These are phyloP conservation scores for Coreius guichenoti DNA, from an alignment of 2,797 vertebrate species.

Conservation along the genomic window DNA sequence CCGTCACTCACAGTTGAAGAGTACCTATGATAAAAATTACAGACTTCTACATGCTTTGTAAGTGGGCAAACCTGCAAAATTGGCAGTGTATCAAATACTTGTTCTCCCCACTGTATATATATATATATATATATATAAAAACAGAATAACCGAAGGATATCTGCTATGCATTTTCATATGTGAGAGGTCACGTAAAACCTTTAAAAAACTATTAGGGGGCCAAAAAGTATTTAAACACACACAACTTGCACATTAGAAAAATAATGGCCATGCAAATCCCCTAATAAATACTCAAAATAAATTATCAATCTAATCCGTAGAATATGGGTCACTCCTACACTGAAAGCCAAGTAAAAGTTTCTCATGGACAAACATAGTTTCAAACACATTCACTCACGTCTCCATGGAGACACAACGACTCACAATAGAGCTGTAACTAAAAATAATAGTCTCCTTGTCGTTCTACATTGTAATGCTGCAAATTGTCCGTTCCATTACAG, in stretches of 20 bases:
- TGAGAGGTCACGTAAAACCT: not conserved
- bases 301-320: conserved; percentile 50
- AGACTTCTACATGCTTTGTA: too few relatives aligned
- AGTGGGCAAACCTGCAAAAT: too few relatives aligned
- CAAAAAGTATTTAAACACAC: not conserved
- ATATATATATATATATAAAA: too few relatives aligned
- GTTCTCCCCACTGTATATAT: too few relatives aligned
- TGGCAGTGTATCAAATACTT: too few relatives aligned
- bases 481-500: conserved; percentile 48
- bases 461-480: not conserved
- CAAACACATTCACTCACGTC: not conserved
- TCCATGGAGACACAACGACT: conserved; percentile 23
- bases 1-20: too few relatives aligned
- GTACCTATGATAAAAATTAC: too few relatives aligned
- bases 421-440: conserved; percentile 21
- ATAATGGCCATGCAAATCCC: not conserved
- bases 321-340: conserved; percentile 48
- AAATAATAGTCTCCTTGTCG: conserved; percentile 29
- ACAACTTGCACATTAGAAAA: conserved; percentile 5
- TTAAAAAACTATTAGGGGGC: not conserved
- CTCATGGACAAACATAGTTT: conserved; percentile 1
- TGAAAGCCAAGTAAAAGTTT: conserved; percentile 32
- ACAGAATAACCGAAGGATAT: not conserved
- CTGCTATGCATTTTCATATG: not conserved
- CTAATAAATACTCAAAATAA: conserved; percentile 48